phyloP scores from a whole-genome alignment of 1,140 invertebrate genomes.

The Megalopta genalis region DNA sequence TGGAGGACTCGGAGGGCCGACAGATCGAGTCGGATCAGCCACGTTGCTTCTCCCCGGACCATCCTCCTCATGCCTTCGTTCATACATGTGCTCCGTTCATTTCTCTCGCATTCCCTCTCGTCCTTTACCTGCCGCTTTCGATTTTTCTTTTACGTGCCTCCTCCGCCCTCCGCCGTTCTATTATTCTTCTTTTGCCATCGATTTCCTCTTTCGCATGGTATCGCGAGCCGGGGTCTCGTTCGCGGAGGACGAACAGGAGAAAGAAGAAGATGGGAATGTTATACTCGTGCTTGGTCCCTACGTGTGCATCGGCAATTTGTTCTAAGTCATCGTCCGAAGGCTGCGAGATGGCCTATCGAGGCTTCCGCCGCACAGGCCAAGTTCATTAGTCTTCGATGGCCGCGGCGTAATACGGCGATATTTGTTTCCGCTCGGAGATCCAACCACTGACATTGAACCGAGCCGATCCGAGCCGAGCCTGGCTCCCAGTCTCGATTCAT shows the following conservation, averaged over 20 bases:
- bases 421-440: constrained; percentile 9
- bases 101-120: constrained; percentile 16
- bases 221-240: too few species aligned
- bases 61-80: not conserved
- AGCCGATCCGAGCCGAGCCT: too few species aligned
- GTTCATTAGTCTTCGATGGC: constrained; percentile 28
- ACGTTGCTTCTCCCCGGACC: constrained; percentile 6
- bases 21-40: constrained; percentile 1
- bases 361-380: constrained; percentile 3
- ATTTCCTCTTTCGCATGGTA: constrained; percentile 6
- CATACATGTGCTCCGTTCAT: constrained; percentile 8
- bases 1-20: constrained; percentile 5
- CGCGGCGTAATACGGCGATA: not conserved
- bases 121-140: constrained; percentile 3
- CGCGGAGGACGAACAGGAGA: too few species aligned
- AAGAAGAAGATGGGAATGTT: too few species aligned
- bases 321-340: constrained; percentile 37
- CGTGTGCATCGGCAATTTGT: constrained; percentile 28
- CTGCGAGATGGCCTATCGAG: not conserved
- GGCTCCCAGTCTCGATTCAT: not conserved
- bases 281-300: not conserved
- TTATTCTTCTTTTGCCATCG: constrained; percentile 9
- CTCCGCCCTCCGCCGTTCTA: not conserved
- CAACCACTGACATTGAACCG: not conserved
- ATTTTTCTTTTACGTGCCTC: not conserved